Evolutionary conservation across 2,113 vertebrate species (phyloP), one percentile per base, ranked within the genome.

Genomic region (Lonchura striata): DNA sequence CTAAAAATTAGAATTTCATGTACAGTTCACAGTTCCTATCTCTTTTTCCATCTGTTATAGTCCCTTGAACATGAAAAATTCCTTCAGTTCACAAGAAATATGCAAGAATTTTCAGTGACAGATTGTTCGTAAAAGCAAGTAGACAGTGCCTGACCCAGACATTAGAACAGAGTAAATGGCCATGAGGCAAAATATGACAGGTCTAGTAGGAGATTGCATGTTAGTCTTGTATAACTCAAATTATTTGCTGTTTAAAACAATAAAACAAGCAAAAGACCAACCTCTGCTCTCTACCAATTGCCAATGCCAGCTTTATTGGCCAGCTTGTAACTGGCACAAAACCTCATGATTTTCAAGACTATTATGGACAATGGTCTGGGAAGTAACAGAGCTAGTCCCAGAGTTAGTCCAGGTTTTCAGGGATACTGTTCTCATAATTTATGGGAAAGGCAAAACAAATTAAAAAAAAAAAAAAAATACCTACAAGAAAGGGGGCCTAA

Each of bases 21-120:
- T 89, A 89, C 39, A 86, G 72, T 92, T 88, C 87, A 93, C 52
- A 78, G 75, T 35, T 97, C 75, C 60, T 52, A 57, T 72, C 71
- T 95, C 71, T 27, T 56, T 64, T 93, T 74, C 90, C 90, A 93
- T 93, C 94, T 95, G 90, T 88, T 86, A 54, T 54, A 90, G 60
- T 75, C 68, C 33, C 60, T 60, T 5, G 28, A 80, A 79, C 23
- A 77, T 14, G 11, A 60, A 56, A 93, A 93, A 78, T 16, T 77
- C 50, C 66, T 86, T 83, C 66, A 49, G 42, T 30, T 90, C 60
- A 52, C 59, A 88, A 47, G 79, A 92, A 88, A 83, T 10, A 19
- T 49, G 52, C 27, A 83, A 78, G 60, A 88, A 78, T 56, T 90
- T 92, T 68, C 41, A 83, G 66, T 7, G 39, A 68, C 1, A 6